Percentiles rank a stretch among this genome's conserved stretches.
phyloP scores from a whole-genome alignment of 2,113 vertebrate species.

The Felis chaus region DNA sequence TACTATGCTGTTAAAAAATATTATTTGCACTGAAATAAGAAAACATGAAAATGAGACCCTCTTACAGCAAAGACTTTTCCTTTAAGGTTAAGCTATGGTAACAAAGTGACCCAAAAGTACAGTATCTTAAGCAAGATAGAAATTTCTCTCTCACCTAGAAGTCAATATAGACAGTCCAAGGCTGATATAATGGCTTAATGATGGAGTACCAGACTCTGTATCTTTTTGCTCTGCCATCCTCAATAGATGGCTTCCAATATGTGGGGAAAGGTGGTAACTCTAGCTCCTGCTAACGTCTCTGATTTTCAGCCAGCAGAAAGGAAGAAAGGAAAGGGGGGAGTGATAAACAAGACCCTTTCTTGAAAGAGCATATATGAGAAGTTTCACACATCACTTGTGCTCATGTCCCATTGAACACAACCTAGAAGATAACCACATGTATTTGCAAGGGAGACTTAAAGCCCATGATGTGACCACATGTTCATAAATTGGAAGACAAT shows the following conservation, averaged over 20 bases:
- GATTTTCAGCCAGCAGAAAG: not conserved
- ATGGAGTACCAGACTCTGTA: not conserved
- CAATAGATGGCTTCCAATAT: not conserved
- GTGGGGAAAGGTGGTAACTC: not conserved
- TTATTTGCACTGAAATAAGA: not conserved
- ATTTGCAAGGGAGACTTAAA: not conserved
- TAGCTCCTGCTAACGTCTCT: not conserved
- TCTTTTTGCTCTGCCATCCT: not conserved
- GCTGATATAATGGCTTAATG: not conserved
- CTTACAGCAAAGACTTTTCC: not conserved
- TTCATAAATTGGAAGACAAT: not conserved
- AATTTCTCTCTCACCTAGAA: not conserved
- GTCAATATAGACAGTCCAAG: not conserved
- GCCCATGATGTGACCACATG: not conserved
- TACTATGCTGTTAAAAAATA: not conserved
- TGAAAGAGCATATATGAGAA: not conserved
- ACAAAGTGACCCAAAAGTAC: not conserved
- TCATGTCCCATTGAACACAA: not conserved
- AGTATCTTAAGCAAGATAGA: not conserved
- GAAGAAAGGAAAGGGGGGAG: not conserved
- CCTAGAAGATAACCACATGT: not conserved
- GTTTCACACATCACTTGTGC: not conserved
- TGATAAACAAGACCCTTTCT: not conserved
- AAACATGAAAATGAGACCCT: not conserved
- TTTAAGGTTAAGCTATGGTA: not conserved